Conservation (phyloP, 2,888 invertebrate species). For the Erannis defoliaria region DNA sequence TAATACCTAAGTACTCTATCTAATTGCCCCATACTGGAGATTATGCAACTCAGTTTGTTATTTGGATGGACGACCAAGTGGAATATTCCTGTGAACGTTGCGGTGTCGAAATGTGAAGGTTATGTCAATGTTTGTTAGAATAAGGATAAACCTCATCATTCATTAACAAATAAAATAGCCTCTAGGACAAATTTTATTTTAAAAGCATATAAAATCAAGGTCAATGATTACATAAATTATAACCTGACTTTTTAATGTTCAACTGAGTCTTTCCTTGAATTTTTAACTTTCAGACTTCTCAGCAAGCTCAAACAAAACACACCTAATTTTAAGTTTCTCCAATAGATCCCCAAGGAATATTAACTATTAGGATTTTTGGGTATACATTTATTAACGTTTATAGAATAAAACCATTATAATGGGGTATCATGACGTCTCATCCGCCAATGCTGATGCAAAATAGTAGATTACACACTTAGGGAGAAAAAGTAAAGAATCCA, state of each 20-base stretch:
- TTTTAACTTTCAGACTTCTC: too few relatives aligned
- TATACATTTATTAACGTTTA: too few relatives aligned
- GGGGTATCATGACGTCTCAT: too few relatives aligned
- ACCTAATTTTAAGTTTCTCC: too few relatives aligned
- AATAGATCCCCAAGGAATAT: too few relatives aligned
- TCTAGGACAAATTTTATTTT: constrained; percentile 12
- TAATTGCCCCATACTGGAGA: neutral
- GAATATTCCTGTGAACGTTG: constrained; percentile 25
- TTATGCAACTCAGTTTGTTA: neutral
- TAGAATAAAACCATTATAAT: too few relatives aligned
- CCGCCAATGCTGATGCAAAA: too few relatives aligned
- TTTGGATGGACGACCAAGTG: neutral
- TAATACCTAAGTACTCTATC: neutral
- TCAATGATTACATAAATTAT: neutral
- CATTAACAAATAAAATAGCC: constrained; percentile 6
- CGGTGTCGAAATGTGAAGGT: constrained; percentile 19
- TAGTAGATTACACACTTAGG: too few relatives aligned
- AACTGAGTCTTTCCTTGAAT: too few relatives aligned
- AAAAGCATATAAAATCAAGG: constrained; percentile 6
- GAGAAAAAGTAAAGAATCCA: too few relatives aligned
- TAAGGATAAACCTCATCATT: constrained; percentile 24
- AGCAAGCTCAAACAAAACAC: too few relatives aligned
- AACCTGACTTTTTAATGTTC: neutral
- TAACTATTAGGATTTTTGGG: too few relatives aligned
- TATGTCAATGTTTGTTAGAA: constrained; percentile 26